phyloP scores from a whole-genome alignment of 2,797 vertebrate genomes.

The Bothrops alternatus region DNA sequence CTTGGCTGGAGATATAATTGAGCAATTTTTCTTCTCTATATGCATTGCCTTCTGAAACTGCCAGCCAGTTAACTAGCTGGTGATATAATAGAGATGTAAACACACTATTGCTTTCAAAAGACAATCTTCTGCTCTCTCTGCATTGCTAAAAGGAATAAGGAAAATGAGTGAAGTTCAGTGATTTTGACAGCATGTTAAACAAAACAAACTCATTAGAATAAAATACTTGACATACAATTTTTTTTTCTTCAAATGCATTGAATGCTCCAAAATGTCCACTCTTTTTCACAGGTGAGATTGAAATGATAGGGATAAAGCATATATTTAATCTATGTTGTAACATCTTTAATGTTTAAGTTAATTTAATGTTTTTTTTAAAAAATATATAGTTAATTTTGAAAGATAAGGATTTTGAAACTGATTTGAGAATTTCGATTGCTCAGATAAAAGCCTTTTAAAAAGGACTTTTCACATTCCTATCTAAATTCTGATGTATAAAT shows the following conservation, averaged over 20 bases:
- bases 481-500: background rate
- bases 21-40: background rate
- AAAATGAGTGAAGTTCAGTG: slow-evolving; percentile 7
- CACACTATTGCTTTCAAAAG: background rate
- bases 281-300: background rate
- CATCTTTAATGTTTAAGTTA: background rate
- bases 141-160: slow-evolving; percentile 14
- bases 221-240: background rate
- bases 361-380: background rate
- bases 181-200: slow-evolving; percentile 5
- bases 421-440: background rate
- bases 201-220: slow-evolving; percentile 25
- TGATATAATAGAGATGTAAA: background rate
- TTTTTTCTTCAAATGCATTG: background rate
- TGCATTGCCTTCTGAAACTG: background rate
- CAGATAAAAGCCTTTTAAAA: background rate
- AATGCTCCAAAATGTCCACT: background rate
- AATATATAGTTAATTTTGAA: background rate
- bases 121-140: background rate
- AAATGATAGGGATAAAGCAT: background rate
- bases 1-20: slow-evolving; percentile 19
- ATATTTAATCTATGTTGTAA: background rate
- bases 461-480: background rate
- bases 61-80: background rate
- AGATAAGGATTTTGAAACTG: background rate